Conservation (phyloP, 2,888 invertebrate genomes). For the Teleiodes luculella region DNA sequence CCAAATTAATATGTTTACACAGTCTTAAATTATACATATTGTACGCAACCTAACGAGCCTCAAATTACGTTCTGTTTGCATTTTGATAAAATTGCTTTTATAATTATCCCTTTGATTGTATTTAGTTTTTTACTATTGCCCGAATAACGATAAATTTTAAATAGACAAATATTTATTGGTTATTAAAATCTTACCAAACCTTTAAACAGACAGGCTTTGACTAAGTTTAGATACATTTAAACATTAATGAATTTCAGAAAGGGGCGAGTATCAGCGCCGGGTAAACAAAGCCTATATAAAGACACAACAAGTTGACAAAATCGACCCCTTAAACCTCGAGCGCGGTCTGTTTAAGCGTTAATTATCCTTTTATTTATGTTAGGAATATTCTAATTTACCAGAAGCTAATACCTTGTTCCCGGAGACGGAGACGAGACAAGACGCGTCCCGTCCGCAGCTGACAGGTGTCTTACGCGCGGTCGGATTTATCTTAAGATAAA, state of each 20-base stretch:
- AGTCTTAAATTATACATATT: constrained; percentile 31
- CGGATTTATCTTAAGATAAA: constrained; percentile 67
- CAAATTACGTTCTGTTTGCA: neutral
- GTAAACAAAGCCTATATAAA: constrained; percentile 20
- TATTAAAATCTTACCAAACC: too few species aligned
- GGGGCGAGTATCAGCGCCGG: constrained; percentile 9
- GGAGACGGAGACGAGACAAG: constrained; percentile 48
- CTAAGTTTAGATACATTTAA: neutral
- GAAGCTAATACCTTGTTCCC: constrained; percentile 53
- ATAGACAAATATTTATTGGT: constrained; percentile 1
- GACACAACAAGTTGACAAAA: constrained; percentile 58
- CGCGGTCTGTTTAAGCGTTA: constrained; percentile 63
- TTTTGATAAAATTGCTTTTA: neutral
- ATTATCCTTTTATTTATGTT: constrained; percentile 68
- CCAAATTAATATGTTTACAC: constrained; percentile 58
- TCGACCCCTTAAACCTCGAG: constrained; percentile 43
- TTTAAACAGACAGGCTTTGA: neutral
- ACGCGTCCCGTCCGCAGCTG: constrained; percentile 56
- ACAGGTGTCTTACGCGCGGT: constrained; percentile 69
- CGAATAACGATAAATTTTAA: neutral
- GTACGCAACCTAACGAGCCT: constrained; percentile 8
- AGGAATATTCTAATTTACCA: constrained; percentile 65
- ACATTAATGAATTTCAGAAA: constrained; percentile 10
- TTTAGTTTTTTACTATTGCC: neutral
- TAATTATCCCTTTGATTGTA: neutral